A percentile compares a stretch with the other conserved stretches of the same genome.
Conservation (phyloP, 2,113 vertebrate species). For the Podiceps cristatus region DNA sequence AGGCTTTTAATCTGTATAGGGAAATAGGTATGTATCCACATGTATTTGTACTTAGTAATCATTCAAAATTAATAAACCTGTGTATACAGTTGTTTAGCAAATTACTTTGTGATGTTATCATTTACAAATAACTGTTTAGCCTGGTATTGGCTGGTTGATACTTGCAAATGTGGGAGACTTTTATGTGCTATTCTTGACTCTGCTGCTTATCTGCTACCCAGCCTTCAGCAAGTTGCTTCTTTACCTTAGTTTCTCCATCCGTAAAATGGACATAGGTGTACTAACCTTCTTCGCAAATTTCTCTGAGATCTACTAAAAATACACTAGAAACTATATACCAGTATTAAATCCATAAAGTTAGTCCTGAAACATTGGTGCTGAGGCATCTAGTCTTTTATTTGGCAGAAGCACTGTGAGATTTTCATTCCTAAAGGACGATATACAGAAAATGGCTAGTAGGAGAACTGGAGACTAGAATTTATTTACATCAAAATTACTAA, state of each 20-base stretch:
- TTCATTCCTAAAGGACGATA: background rate
- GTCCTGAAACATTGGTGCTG: background rate
- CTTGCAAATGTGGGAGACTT: background rate
- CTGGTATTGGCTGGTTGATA: background rate
- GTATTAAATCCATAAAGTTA: background rate
- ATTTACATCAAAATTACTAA: background rate
- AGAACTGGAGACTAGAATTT: background rate
- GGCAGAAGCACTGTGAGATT: background rate
- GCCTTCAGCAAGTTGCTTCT: background rate
- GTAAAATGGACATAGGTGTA: background rate
- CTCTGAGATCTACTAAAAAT: background rate
- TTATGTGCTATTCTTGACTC: background rate
- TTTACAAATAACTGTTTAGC: background rate
- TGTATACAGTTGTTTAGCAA: background rate
- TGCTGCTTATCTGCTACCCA: background rate
- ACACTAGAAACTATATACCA: fast-evolving
- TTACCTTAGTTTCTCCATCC: background rate
- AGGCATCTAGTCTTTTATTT: background rate
- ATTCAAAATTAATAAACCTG: slow-evolving; percentile 8
- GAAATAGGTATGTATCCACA: background rate
- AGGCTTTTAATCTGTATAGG: background rate
- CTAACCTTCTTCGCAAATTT: background rate
- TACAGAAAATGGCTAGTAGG: background rate
- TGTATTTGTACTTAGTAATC: background rate
- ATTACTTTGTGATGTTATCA: background rate